phyloP scores from a whole-genome alignment of 2,888 invertebrate species.

The Cynaeus angustus region DNA sequence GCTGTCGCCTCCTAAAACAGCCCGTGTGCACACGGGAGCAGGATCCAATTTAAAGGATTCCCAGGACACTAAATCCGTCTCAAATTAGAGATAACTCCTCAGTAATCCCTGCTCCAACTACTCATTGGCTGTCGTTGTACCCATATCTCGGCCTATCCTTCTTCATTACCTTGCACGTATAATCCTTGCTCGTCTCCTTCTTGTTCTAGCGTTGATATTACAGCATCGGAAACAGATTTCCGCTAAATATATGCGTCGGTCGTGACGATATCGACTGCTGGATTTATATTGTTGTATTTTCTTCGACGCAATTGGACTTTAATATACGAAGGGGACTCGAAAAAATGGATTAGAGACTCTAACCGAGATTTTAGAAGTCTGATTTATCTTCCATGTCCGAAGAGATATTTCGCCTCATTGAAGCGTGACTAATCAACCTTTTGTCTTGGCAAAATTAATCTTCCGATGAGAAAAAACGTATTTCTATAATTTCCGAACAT shows the following conservation, averaged over 20 bases:
- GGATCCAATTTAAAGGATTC: conserved; percentile 76
- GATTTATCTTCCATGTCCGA: background rate
- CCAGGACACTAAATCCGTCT: conserved; percentile 74
- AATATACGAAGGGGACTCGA: background rate
- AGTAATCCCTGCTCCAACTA: conserved; percentile 69
- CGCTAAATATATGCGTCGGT: conserved; percentile 43
- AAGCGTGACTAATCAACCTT: conserved; percentile 56
- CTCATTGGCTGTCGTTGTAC: conserved; percentile 69
- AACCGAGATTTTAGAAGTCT: background rate
- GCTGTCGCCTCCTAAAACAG: conserved; percentile 59
- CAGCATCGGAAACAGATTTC: conserved; percentile 53
- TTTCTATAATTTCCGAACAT: conserved; percentile 57
- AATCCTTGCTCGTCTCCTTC: conserved; percentile 55
- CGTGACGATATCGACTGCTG: conserved; percentile 8
- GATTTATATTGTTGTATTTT: conserved; percentile 8
- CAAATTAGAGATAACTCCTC: conserved; percentile 76
- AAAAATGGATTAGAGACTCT: background rate
- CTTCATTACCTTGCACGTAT: conserved; percentile 63
- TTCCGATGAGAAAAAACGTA: conserved; percentile 52
- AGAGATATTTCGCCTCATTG: conserved; percentile 32
- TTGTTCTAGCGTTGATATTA: conserved; percentile 58
- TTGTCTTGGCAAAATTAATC: conserved; percentile 57
- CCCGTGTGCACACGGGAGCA: conserved; percentile 58
- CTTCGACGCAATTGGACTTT: background rate
- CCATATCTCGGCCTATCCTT: conserved; percentile 66